Percentiles rank a stretch among this genome's conserved stretches.
Evolutionary conservation across 2,797 vertebrate species (phyloP).

Genomic region (Leucoraja ocellata): DNA sequence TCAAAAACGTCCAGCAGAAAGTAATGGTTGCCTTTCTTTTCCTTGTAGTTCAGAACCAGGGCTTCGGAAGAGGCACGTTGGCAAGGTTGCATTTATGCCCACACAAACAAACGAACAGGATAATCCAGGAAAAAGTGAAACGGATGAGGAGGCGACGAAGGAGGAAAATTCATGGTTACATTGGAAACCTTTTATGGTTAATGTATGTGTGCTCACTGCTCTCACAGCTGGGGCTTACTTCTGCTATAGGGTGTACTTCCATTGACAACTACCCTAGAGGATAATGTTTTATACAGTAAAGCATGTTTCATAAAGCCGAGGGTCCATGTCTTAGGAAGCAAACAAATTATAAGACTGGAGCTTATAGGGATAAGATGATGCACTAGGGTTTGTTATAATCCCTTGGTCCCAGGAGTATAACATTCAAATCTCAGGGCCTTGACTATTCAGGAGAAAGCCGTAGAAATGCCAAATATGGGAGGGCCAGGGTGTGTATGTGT

Average conservation of each 20-base stretch:
- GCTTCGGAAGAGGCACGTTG: conserved; percentile 63
- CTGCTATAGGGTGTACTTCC: conserved; percentile 87
- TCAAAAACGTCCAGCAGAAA: neutral
- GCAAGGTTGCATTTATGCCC: conserved; percentile 41
- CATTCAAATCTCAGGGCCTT: conserved; percentile 72
- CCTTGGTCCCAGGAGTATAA: conserved; percentile 63
- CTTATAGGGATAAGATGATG: conserved; percentile 53
- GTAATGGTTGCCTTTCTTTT: conserved; percentile 42
- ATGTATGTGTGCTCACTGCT: conserved; percentile 77
- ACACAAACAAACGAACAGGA: conserved; percentile 47
- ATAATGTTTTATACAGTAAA: neutral
- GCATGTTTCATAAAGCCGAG: conserved; percentile 43
- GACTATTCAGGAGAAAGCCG: conserved; percentile 71
- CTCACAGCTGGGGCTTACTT: conserved; percentile 80
- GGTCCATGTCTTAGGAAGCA: conserved; percentile 46
- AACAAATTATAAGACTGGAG: conserved; percentile 53
- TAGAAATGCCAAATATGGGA: conserved; percentile 68
- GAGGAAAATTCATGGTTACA: conserved; percentile 52
- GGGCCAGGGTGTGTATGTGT: neutral
- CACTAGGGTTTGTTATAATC: conserved; percentile 62
- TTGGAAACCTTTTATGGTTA: conserved; percentile 79
- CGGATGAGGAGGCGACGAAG: conserved; percentile 45
- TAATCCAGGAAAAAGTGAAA: conserved; percentile 39
- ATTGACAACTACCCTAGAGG: conserved; percentile 60
- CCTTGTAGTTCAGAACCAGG: conserved; percentile 60